These are phyloP conservation scores for Eupithecia inturbata DNA, from an alignment of 2,888 invertebrate genomes.

Conservation along the genomic window DNA sequence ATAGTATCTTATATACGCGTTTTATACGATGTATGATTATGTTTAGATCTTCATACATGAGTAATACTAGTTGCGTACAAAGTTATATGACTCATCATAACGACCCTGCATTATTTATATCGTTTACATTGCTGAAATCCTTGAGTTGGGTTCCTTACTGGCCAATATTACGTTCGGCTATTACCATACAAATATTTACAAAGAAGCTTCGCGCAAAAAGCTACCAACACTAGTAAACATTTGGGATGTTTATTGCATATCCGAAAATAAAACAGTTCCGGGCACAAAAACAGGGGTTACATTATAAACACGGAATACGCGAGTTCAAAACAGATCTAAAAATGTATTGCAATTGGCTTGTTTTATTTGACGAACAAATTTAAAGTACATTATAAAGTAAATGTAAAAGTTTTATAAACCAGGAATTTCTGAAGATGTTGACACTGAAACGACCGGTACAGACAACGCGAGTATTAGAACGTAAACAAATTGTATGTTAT, in stretches of 20 bases:
- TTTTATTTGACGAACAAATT: background rate
- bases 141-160: conserved; percentile 17
- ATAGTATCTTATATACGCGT: conserved; percentile 1
- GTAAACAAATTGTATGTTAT: conserved; percentile 37
- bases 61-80: conserved; percentile 8
- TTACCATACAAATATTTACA: conserved; percentile 27
- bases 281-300: conserved; percentile 22
- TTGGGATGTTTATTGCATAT: conserved; percentile 10
- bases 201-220: background rate
- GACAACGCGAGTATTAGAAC: conserved; percentile 11
- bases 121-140: conserved; percentile 22
- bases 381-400: background rate
- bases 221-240: conserved; percentile 13
- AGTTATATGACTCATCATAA: background rate
- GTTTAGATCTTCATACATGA: conserved; percentile 5
- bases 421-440: conserved; percentile 1
- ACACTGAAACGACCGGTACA: background rate
- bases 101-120: conserved; percentile 2
- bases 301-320: conserved; percentile 15
- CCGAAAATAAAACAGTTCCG: conserved; percentile 22
- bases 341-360: background rate
- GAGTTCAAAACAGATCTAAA: conserved; percentile 5
- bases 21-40: conserved; percentile 9
- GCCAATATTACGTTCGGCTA: conserved; percentile 9
- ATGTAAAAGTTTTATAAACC: background rate